Base-by-base conservation (phyloP, 1,140 invertebrate genomes). In the Solen grandis region DNA sequence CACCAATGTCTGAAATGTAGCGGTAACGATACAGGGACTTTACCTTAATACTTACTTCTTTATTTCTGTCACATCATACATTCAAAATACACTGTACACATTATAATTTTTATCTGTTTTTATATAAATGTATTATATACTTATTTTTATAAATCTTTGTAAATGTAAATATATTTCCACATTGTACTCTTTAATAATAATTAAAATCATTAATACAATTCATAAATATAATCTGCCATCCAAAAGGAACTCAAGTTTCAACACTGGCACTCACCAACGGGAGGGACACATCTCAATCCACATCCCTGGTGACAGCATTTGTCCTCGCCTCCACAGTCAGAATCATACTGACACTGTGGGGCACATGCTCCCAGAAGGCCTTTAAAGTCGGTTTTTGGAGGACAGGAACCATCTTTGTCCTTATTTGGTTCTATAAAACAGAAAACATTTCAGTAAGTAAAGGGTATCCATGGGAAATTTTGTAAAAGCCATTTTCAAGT, bases 221-320 rank as follows among this genome's bases (percentile, higher is more conserved):
- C 10, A 13, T 13, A 13, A 13, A 50, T 50, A 50, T 50, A 50
- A 13, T 13, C 46, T n/a, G n/a, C 50, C 25, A 2, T 52, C 5
- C 50, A 52, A n/a, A 22, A 2, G n/a, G n/a, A n/a, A n/a, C n/a
- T n/a, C n/a, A n/a, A n/a, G n/a, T 60, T 60, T 60, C n/a, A 14
- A 38, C 19, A 70, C 31, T 2, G n/a, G 3, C 14, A 70, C 68
- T 36, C 72, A 80, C 66, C 41, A n/a, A 80, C 57, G 41, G 77
- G 41, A n/a, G 50, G 35, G 2, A 73, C 59, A 80, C 77, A 80
- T 41, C n/a, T 63, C 13, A 36, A 22, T 25, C 77, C 77, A 80
- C 77, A 80, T 2, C 77, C 77, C 62, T 72, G 57, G 27, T 73
- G 41, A 41, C 77, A 80, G 36, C 77, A 80, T 57, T 80, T 80